Percentiles rank a stretch among this genome's conserved stretches.
Evolutionary conservation across 2,797 vertebrate genomes (phyloP).

Genomic region (Tapera naevia): DNA sequence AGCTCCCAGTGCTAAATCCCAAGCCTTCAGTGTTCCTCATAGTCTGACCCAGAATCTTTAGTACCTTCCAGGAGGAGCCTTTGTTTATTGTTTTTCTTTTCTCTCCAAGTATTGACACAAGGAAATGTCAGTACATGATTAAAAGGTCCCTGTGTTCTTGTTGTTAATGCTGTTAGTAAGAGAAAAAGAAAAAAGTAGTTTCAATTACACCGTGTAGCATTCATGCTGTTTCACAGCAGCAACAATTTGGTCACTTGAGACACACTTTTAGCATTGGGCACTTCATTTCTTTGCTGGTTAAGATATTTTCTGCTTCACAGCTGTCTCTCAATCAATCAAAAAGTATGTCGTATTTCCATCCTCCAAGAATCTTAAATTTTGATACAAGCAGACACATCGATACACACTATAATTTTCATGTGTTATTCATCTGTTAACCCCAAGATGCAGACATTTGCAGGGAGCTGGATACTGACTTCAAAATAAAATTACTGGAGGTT

Average conservation of each 20-base stretch:
- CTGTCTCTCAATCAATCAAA: conserved; percentile 17
- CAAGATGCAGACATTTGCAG: neutral
- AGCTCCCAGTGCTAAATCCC: neutral
- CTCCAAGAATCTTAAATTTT: neutral
- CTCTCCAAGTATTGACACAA: neutral
- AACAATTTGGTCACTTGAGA: neutral
- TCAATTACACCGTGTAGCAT: neutral
- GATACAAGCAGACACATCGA: neutral
- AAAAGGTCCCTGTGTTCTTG: neutral
- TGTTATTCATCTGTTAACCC: neutral
- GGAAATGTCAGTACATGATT: neutral
- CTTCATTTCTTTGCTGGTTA: neutral
- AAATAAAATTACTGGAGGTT: neutral
- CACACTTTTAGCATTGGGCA: neutral
- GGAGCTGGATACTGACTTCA: neutral
- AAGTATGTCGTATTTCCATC: neutral
- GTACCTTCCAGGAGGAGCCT: neutral
- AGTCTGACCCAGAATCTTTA: neutral
- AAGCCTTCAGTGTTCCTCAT: neutral
- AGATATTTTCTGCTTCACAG: neutral
- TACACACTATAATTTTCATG: neutral
- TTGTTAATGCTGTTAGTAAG: neutral
- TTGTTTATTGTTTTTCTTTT: neutral
- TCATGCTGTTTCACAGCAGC: neutral
- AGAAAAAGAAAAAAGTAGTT: neutral